These are phyloP conservation scores for Arothron firmamentum DNA, from an alignment of 2,113 vertebrate genomes.

Conservation along the genomic window DNA sequence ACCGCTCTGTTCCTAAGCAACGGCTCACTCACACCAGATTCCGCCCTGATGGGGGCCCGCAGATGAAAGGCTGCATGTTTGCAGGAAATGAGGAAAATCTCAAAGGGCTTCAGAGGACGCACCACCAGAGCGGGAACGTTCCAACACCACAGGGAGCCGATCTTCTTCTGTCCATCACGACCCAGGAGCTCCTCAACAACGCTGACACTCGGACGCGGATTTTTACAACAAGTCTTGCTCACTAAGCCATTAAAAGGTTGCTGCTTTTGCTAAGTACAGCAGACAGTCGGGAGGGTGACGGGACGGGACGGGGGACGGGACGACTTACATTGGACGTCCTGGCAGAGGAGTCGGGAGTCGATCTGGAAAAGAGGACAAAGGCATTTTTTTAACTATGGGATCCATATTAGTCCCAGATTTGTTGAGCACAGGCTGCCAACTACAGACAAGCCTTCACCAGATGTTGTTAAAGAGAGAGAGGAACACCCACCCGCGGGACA, in stretches of 20 bases:
- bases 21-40: conserved; percentile 16
- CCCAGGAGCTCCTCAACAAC: too few species aligned
- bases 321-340: conserved; percentile 90
- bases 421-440: conserved; percentile 42
- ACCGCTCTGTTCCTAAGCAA: not conserved
- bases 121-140: too few species aligned
- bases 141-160: too few species aligned
- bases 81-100: too few species aligned
- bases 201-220: too few species aligned
- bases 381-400: conserved; percentile 56
- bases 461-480: conserved; percentile 15
- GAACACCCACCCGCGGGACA: not conserved
- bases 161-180: too few species aligned
- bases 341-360: conserved; percentile 88
- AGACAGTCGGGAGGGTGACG: too few species aligned
- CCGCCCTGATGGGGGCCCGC: not conserved
- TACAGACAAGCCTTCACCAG: conserved; percentile 33
- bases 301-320: too few species aligned
- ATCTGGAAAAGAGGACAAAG: conserved; percentile 79
- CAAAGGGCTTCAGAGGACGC: too few species aligned
- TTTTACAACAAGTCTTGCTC: not conserved
- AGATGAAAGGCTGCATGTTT: too few species aligned
- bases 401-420: conserved; percentile 62
- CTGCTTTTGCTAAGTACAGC: not conserved
- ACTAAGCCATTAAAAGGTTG: not conserved